A percentile compares a stretch with the other conserved stretches of the same genome.
Evolutionary conservation across 1,140 invertebrate genomes (phyloP).

Genomic region (Maconellicoccus hirsutus): DNA sequence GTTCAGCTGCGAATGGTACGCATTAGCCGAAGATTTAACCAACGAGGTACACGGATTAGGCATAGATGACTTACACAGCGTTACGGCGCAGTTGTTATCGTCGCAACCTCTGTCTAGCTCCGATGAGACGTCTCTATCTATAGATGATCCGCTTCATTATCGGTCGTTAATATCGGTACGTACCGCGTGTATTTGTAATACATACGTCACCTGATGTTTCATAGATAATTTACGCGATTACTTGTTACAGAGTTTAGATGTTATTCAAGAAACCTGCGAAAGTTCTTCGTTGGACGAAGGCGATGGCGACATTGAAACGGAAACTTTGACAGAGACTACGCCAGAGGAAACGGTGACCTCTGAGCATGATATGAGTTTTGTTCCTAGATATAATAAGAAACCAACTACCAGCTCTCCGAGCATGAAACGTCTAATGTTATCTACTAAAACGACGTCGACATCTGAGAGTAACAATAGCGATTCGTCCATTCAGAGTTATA

Average conservation of each 20-base stretch:
- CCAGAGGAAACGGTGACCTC: not conserved
- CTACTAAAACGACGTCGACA: constrained; percentile 14
- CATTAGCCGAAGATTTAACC: constrained; percentile 36
- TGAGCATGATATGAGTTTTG: not conserved
- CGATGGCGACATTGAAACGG: constrained; percentile 23
- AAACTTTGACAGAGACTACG: constrained; percentile 18
- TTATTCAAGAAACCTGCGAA: constrained; percentile 27
- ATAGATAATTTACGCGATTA: no score
- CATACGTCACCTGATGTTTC: not conserved
- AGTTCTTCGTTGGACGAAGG: constrained; percentile 25
- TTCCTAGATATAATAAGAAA: not conserved
- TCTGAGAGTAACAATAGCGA: constrained; percentile 28
- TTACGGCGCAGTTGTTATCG: constrained; percentile 36
- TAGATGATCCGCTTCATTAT: constrained; percentile 14
- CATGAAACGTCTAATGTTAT: not conserved
- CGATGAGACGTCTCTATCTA: constrained; percentile 7
- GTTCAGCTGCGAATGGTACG: constrained; percentile 37
- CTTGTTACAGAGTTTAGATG: constrained; percentile 24
- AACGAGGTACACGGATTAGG: constrained; percentile 34
- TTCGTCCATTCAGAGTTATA: constrained; percentile 26
- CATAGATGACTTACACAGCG: constrained; percentile 36
- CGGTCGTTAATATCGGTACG: not conserved
- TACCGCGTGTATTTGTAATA: not conserved
- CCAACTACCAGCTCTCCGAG: not conserved
- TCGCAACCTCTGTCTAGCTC: constrained; percentile 30